These are phyloP conservation scores for Gnathochromis pfefferi DNA, from an alignment of 2,113 vertebrate genomes.

Conservation along the genomic window DNA sequence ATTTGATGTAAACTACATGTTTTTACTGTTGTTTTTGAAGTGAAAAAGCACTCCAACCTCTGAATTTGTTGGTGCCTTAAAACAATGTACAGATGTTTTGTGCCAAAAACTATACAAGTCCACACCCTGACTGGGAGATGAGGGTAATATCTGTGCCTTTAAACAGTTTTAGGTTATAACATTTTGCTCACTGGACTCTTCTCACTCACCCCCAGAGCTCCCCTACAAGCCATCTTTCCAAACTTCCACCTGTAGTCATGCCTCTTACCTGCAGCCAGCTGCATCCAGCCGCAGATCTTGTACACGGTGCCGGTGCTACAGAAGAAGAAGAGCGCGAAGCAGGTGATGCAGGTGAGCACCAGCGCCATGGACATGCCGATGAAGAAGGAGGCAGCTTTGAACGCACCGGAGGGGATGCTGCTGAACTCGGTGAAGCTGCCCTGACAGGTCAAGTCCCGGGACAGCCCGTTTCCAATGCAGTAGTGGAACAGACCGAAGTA, in stretches of 20 bases:
- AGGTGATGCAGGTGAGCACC: slow-evolving; percentile 91
- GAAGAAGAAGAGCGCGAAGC: slow-evolving; percentile 98
- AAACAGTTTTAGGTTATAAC: neutral
- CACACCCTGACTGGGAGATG: neutral
- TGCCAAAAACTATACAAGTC: neutral
- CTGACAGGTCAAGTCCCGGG: slow-evolving; percentile 88
- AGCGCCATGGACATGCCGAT: slow-evolving; percentile 96
- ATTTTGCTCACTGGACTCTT: neutral
- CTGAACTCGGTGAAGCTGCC: slow-evolving; percentile 97
- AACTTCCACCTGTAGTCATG: neutral
- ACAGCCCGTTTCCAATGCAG: slow-evolving; percentile 93
- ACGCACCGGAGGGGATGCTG: slow-evolving; percentile 91
- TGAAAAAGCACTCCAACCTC: neutral
- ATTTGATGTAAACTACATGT: neutral
- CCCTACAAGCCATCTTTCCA: neutral
- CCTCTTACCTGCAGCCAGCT: slow-evolving; percentile 92
- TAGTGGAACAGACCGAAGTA: slow-evolving; percentile 99
- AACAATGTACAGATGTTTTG: neutral
- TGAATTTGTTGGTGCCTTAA: neutral
- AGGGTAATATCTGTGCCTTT: neutral
- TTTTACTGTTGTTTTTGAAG: neutral
- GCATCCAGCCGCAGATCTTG: slow-evolving; percentile 99
- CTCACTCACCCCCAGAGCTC: neutral
- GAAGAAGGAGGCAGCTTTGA: slow-evolving; percentile 98
- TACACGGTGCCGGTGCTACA: slow-evolving; percentile 98